Percentiles rank a stretch among this genome's conserved stretches.
These are phyloP conservation scores for Psettodes erumei DNA, from an alignment of 2,113 vertebrate species.

Conservation along the genomic window DNA sequence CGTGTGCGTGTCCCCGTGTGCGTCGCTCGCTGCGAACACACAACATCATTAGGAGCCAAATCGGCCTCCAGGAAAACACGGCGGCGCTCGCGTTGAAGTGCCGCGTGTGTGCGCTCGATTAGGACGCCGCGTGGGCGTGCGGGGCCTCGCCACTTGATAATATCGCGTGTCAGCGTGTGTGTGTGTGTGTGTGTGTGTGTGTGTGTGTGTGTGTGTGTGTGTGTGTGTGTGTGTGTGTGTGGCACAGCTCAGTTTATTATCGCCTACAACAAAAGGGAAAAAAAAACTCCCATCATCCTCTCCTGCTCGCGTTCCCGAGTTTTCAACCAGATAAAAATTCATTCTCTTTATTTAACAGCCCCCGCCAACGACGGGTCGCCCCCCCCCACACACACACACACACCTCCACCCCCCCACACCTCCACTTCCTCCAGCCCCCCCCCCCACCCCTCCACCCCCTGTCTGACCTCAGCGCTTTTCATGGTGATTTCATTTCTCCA, in stretches of 20 bases:
- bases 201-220: slow-evolving; percentile 15
- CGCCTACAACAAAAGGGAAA: slow-evolving; percentile 21
- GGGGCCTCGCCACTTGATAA: slow-evolving; percentile 37
- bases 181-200: not conserved
- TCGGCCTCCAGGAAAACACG: too few relatives aligned
- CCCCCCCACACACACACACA: too few relatives aligned
- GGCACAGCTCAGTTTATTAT: slow-evolving; percentile 5
- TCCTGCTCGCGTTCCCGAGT: slow-evolving; percentile 1
- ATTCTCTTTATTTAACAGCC: slow-evolving; percentile 11
- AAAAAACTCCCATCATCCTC: slow-evolving; percentile 41
- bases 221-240: slow-evolving; percentile 8
- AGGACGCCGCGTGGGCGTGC: slow-evolving; percentile 51
- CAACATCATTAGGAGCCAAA: slow-evolving; percentile 33
- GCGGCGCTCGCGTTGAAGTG: not conserved
- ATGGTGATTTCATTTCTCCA: slow-evolving; percentile 24
- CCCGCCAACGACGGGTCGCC: not conserved
- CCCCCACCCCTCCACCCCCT: too few relatives aligned
- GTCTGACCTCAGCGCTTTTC: slow-evolving; percentile 4
- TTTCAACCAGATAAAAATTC: slow-evolving; percentile 27
- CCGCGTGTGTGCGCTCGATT: slow-evolving; percentile 42
- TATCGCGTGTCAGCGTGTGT: slow-evolving; percentile 51
- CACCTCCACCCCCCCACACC: too few relatives aligned
- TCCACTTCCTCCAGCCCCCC: too few relatives aligned
- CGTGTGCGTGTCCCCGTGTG: too few relatives aligned
- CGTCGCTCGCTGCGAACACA: slow-evolving; percentile 6